Conservation (phyloP, 2,113 vertebrate genomes). For the Ornithorhynchus anatinus region DNA sequence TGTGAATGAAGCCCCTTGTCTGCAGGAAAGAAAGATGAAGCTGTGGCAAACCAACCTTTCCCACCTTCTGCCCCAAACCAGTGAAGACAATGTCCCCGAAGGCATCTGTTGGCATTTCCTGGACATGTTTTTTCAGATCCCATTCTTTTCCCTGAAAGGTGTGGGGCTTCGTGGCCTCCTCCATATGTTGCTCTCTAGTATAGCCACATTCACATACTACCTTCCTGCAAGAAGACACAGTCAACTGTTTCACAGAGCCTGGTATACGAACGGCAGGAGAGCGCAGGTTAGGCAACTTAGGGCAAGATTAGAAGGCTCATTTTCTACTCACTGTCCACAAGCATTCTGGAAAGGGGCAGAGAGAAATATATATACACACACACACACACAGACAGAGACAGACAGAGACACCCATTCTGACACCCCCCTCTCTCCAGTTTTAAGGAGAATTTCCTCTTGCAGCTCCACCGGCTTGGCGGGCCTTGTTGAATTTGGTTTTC, state of each 20-base stretch:
- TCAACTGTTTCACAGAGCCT: background rate
- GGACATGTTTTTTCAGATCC: constrained; percentile 78
- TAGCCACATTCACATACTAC: constrained; percentile 85
- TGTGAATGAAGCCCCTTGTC: too few relatives aligned
- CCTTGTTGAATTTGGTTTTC: too few relatives aligned
- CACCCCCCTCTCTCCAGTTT: too few relatives aligned
- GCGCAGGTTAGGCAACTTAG: background rate
- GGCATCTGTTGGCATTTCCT: constrained; percentile 85
- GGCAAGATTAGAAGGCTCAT: too few relatives aligned
- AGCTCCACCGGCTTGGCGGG: too few relatives aligned
- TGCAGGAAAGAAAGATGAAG: rapidly evolving
- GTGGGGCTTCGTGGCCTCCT: constrained; percentile 74
- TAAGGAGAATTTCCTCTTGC: too few relatives aligned
- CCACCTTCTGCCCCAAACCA: constrained; percentile 77
- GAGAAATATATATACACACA: too few relatives aligned
- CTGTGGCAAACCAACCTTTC: constrained; percentile 74
- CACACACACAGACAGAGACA: too few relatives aligned
- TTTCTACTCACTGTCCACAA: too few relatives aligned
- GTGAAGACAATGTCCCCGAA: constrained; percentile 87
- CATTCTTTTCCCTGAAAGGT: constrained; percentile 73
- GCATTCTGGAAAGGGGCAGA: too few relatives aligned
- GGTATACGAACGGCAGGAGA: background rate
- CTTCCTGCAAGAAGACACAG: constrained; percentile 62
- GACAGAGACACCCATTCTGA: too few relatives aligned
- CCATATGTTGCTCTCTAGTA: constrained; percentile 72